Percentiles rank a stretch among this genome's conserved stretches.
Evolutionary conservation across 2,797 vertebrate species (phyloP).

Genomic region (Pseudopleuronectes americanus): DNA sequence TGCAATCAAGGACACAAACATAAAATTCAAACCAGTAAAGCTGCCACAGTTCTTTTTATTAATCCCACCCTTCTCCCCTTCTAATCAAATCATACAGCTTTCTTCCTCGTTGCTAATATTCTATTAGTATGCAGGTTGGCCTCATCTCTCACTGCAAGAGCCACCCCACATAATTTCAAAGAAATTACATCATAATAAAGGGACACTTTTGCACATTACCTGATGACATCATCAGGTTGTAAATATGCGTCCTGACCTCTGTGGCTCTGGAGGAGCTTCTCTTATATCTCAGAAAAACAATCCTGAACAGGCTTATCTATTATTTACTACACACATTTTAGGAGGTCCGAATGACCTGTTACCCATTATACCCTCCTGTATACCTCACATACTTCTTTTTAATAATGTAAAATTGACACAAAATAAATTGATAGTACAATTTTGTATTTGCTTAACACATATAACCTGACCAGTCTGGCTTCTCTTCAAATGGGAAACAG

Average conservation of each 20-base stretch:
- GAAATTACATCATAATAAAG: background rate
- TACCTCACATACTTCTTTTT: no score
- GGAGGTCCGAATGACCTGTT: no score
- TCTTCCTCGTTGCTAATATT: background rate
- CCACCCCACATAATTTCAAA: no score
- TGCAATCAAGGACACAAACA: background rate
- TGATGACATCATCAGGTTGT: background rate
- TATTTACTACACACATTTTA: no score
- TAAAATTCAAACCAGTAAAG: background rate
- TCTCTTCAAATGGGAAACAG: no score
- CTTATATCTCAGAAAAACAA: background rate
- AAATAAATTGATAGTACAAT: no score
- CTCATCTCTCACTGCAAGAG: background rate
- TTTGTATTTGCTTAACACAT: no score
- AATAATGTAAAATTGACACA: no score
- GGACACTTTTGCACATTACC: background rate
- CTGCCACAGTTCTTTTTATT: background rate
- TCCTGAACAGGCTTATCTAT: background rate
- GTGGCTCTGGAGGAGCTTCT: background rate
- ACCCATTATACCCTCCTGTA: no score
- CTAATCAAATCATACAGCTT: background rate
- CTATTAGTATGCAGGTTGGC: background rate
- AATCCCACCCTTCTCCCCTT: slow-evolving; percentile 3
- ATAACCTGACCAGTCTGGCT: no score
- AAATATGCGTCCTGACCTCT: background rate